Percentiles rank a stretch among this genome's conserved stretches.
These are phyloP conservation scores for Pleuronectes platessa DNA, from an alignment of 2,113 vertebrate genomes.

Conservation along the genomic window DNA sequence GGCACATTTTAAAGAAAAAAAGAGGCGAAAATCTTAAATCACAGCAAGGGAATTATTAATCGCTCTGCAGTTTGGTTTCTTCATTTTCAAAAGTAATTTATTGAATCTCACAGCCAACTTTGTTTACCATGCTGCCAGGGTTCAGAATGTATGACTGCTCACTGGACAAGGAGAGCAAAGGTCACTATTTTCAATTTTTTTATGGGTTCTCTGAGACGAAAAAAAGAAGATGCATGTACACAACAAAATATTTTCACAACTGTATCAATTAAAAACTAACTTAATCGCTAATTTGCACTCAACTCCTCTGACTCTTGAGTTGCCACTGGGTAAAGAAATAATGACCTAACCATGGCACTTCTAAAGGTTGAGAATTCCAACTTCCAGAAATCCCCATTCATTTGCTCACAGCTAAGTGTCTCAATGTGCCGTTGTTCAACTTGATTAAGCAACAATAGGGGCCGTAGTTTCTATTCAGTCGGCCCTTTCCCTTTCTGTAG, in stretches of 20 bases:
- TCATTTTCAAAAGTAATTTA: constrained; percentile 61
- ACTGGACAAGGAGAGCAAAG: constrained; percentile 52
- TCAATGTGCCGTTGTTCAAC: constrained; percentile 70
- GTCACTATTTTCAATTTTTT: constrained; percentile 62
- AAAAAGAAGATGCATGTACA: too few species aligned
- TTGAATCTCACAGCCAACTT: constrained; percentile 47
- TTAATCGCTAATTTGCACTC: too few species aligned
- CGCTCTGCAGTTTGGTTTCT: too few species aligned
- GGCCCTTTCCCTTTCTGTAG: constrained; percentile 47
- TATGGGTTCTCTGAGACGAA: too few species aligned
- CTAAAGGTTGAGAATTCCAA: constrained; percentile 70
- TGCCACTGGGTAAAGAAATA: constrained; percentile 17
- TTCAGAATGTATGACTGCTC: constrained; percentile 45
- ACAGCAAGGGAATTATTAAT: too few species aligned
- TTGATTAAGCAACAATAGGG: constrained; percentile 60
- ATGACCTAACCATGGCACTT: constrained; percentile 53
- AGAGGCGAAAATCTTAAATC: too few species aligned
- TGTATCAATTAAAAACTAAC: background rate
- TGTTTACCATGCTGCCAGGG: constrained; percentile 71
- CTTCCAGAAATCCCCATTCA: constrained; percentile 51
- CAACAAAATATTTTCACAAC: too few species aligned
- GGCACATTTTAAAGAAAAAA: too few species aligned
- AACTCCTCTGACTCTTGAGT: background rate
- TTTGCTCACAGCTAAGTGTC: constrained; percentile 43
- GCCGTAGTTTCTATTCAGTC: constrained; percentile 61